Evolutionary conservation across 2,888 invertebrate species (phyloP).

Genomic region (Autographa pulchrina): DNA sequence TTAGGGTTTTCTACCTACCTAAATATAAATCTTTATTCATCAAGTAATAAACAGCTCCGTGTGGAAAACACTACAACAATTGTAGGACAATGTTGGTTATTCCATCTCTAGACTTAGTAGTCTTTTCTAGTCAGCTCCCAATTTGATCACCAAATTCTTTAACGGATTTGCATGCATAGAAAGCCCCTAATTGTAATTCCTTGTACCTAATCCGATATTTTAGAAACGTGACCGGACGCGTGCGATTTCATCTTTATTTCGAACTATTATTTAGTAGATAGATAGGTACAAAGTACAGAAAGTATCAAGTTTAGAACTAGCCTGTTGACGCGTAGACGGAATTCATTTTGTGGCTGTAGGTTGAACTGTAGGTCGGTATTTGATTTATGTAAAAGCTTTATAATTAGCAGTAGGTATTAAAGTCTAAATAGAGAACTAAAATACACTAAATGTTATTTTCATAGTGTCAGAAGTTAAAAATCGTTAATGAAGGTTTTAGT

Average conservation of each 20-base stretch:
- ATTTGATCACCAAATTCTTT: conserved; percentile 41
- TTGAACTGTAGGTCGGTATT: conserved; percentile 1
- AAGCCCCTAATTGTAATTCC: conserved; percentile 70
- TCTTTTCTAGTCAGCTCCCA: conserved; percentile 24
- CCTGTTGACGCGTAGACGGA: neutral
- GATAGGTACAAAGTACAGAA: neutral
- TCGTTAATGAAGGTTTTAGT: too few species aligned
- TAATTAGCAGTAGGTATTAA: neutral
- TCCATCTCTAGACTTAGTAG: conserved; percentile 9
- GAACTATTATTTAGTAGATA: conserved; percentile 12
- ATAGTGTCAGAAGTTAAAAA: too few species aligned
- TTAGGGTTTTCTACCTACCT: too few species aligned
- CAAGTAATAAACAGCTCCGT: neutral
- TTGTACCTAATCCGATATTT: conserved; percentile 75
- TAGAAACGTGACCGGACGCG: conserved; percentile 73
- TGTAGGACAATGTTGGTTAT: neutral
- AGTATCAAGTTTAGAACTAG: neutral
- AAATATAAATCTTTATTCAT: neutral
- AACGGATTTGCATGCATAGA: conserved; percentile 64
- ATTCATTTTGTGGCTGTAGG: neutral
- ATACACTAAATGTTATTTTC: neutral
- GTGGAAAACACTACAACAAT: neutral
- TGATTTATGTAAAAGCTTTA: neutral
- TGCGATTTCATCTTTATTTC: conserved; percentile 41
- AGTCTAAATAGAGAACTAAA: neutral